These are phyloP conservation scores for Oscheius sp. DNA, from an alignment of 2,888 invertebrate genomes.

Conservation along the genomic window DNA sequence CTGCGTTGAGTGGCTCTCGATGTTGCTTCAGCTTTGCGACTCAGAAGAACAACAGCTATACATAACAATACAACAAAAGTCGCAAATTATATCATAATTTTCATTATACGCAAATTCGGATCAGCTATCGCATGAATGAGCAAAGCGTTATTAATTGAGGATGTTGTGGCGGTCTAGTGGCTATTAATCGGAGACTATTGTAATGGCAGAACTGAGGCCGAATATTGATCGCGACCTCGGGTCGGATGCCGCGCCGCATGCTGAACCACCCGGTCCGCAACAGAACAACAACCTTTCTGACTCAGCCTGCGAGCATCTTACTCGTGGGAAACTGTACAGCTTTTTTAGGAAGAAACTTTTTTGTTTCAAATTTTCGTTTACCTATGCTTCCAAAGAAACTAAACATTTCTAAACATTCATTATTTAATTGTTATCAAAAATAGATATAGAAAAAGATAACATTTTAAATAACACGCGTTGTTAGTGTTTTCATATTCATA, in stretches of 20 bases:
- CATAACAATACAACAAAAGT: slow-evolving; percentile 3
- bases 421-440: no score
- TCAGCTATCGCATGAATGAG: slow-evolving; percentile 24
- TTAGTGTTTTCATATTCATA: no score
- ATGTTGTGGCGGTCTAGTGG: slow-evolving; percentile 1
- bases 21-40: slow-evolving; percentile 29
- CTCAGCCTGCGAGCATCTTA: not conserved
- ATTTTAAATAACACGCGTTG: no score
- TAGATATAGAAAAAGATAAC: no score
- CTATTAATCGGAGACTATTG: slow-evolving; percentile 29
- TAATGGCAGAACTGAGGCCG: slow-evolving; percentile 31
- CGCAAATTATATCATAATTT: no score
- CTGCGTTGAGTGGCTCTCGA: slow-evolving; percentile 27
- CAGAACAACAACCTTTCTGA: slow-evolving; percentile 22
- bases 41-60: slow-evolving; percentile 16
- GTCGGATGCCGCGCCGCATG: slow-evolving; percentile 27
- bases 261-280: slow-evolving; percentile 21
- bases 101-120: no score
- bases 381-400: no score
- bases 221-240: slow-evolving; percentile 30
- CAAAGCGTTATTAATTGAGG: slow-evolving; percentile 24
- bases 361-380: no score
- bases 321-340: no score
- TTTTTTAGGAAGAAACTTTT: no score
- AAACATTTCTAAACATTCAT: no score